A percentile compares a stretch with the other conserved stretches of the same genome.
Evolutionary conservation across 2,113 vertebrate genomes (phyloP).

Genomic region (Ictalurus furcatus): DNA sequence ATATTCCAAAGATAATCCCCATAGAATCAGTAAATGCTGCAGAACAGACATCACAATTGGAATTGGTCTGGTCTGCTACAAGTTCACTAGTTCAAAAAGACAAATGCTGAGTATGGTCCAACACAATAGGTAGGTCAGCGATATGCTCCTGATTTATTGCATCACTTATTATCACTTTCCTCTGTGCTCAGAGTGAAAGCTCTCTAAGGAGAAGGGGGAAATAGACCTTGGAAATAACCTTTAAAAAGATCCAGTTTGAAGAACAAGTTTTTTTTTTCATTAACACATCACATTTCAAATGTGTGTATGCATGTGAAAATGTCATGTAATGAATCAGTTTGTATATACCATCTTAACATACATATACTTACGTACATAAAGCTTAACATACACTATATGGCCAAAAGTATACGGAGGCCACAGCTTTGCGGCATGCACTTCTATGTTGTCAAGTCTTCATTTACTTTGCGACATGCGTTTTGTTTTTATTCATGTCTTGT

Average conservation of each 20-base stretch:
- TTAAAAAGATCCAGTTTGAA: neutral
- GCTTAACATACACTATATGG: no score
- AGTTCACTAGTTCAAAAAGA: neutral
- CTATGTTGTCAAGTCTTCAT: no score
- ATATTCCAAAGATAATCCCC: neutral
- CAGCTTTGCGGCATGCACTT: no score
- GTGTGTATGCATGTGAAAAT: neutral
- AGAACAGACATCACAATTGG: neutral
- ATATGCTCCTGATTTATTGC: neutral
- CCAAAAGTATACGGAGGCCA: no score
- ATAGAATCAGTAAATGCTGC: neutral
- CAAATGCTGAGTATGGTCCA: neutral
- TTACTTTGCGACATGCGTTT: no score
- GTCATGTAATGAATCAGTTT: neutral
- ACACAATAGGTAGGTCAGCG: neutral
- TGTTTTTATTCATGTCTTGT: no score
- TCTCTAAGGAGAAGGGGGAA: neutral
- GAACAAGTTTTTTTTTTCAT: neutral
- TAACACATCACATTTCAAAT: neutral
- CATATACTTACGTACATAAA: no score
- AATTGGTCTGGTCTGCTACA: neutral
- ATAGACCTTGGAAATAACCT: no score
- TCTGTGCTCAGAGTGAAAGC: neutral
- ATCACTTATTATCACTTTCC: neutral
- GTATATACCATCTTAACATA: no score